Base-by-base conservation (phyloP, 1,140 invertebrate genomes). In the Calliphora vicina region DNA sequence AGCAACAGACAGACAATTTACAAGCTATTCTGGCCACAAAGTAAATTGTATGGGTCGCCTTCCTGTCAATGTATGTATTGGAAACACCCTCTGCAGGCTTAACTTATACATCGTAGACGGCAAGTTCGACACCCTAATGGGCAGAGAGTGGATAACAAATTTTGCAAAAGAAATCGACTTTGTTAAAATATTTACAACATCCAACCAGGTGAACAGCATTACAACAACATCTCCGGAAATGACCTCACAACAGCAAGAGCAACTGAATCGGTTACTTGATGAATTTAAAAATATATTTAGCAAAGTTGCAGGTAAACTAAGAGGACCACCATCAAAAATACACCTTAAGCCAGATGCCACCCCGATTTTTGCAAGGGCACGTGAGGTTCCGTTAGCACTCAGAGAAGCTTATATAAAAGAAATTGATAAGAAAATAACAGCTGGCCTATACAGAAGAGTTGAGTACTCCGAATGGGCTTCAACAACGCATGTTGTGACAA, bases 341-440 rank as follows among this genome's bases (percentile, higher is more conserved):
- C 81, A 82, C 72, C n/a, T 82, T 8, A 82, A 82, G 27, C 13
- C 26, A 25, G 61, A 45, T 25, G 81, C 81, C 8, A 82, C 25
- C 15, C 81, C 67, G 17, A 25, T 82, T 2, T 82, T 72, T 15
- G 20, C 26, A 23, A 29, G 29, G 10, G 29, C 74, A 5, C 35
- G 35, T 35, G 35, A 35, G 35, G 35, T 35, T 26, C 73, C 23
- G 2, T 23, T 26, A 13, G 26, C 27, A 29, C 73, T 12, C 2
- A 76, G 12, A 17, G 73, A n/a, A 29, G 26, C 73, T 2, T 76
- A 76, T n/a, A 17, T 27, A 10, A 29, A 82, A 4, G 84, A 86
- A 83, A 85, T 87, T 15, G 82, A 86, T 25, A 20, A 26, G 4
- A 85, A 86, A 80, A 82, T 86, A 13, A 67, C 67, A 57, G 85